A percentile compares a stretch with the other conserved stretches of the same genome.
Evolutionary conservation across 2,113 vertebrate species (phyloP).

Genomic region (Sebastes schlegelii): DNA sequence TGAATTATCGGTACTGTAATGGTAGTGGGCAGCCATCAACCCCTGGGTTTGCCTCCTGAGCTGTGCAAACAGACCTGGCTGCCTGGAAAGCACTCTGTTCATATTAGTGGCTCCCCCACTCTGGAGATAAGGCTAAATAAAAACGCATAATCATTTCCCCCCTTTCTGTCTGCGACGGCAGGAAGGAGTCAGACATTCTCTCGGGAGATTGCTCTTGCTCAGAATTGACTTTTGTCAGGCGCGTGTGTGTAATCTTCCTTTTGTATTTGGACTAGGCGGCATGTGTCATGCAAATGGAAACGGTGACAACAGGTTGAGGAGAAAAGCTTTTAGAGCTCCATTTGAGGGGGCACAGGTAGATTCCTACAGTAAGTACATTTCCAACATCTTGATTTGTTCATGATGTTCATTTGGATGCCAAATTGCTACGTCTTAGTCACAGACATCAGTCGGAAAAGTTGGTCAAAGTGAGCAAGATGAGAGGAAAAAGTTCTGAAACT

Average conservation of each 20-base stretch:
- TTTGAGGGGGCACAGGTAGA: conserved; percentile 23
- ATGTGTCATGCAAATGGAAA: conserved; percentile 66
- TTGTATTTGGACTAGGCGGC: conserved; percentile 39
- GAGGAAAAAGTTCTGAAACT: conserved; percentile 46
- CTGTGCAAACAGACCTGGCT: conserved; percentile 68
- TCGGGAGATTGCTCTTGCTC: conserved; percentile 60
- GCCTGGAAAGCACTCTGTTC: conserved; percentile 77
- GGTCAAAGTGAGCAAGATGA: conserved; percentile 21
- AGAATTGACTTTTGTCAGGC: conserved; percentile 30
- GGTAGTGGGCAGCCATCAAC: conserved; percentile 44
- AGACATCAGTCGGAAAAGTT: conserved; percentile 53
- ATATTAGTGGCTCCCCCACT: conserved; percentile 72
- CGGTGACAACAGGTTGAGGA: conserved; percentile 8
- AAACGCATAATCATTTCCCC: conserved; percentile 70
- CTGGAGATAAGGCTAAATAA: conserved; percentile 77
- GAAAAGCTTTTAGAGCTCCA: conserved; percentile 61
- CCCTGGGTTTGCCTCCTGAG: conserved; percentile 31
- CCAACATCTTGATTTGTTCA: not conserved
- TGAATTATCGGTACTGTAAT: conserved; percentile 17
- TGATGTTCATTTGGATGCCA: not conserved
- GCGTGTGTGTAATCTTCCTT: conserved; percentile 45
- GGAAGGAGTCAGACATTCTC: conserved; percentile 71
- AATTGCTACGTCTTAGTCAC: not conserved
- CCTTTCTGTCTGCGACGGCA: conserved; percentile 60
- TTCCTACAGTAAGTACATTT: conserved; percentile 45